These are phyloP conservation scores for Polyodon spathula DNA, from an alignment of 2,113 vertebrate species.

Conservation along the genomic window DNA sequence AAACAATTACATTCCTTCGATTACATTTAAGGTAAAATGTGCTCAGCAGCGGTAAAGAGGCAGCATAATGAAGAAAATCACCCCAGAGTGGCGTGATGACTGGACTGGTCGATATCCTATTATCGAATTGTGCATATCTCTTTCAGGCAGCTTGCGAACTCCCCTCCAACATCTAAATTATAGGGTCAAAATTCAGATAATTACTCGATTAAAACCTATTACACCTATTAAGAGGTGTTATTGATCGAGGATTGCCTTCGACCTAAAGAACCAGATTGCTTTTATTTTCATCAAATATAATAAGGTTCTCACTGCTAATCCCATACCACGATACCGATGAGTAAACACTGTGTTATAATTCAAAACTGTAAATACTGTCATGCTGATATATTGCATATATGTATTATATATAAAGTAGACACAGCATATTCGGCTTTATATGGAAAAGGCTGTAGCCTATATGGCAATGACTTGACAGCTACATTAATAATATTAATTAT, in stretches of 20 bases:
- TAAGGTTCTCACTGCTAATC: conserved; percentile 1
- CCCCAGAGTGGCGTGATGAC: conserved; percentile 62
- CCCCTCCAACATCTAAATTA: conserved; percentile 84
- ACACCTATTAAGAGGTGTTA: conserved; percentile 78
- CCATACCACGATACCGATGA: neutral
- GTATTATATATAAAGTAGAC: too few relatives aligned
- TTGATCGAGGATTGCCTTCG: conserved; percentile 72
- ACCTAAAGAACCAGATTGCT: conserved; percentile 63
- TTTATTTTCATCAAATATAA: conserved; percentile 35
- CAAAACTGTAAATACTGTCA: too few relatives aligned
- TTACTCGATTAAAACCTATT: conserved; percentile 89
- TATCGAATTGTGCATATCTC: conserved; percentile 85
- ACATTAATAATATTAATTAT: too few relatives aligned
- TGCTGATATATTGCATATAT: too few relatives aligned
- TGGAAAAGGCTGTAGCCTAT: too few relatives aligned
- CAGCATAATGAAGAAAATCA: conserved; percentile 68
- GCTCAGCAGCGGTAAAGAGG: conserved; percentile 70
- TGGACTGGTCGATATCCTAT: conserved; percentile 80
- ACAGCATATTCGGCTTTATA: too few relatives aligned
- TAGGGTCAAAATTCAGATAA: conserved; percentile 88
- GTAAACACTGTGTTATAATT: too few relatives aligned
- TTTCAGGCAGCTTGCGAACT: conserved; percentile 82
- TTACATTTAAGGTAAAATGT: conserved; percentile 74
- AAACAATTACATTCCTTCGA: conserved; percentile 83
- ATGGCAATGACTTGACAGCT: too few relatives aligned